Conservation (phyloP, 2,888 invertebrate species). For the Machimus atricapillus region DNA sequence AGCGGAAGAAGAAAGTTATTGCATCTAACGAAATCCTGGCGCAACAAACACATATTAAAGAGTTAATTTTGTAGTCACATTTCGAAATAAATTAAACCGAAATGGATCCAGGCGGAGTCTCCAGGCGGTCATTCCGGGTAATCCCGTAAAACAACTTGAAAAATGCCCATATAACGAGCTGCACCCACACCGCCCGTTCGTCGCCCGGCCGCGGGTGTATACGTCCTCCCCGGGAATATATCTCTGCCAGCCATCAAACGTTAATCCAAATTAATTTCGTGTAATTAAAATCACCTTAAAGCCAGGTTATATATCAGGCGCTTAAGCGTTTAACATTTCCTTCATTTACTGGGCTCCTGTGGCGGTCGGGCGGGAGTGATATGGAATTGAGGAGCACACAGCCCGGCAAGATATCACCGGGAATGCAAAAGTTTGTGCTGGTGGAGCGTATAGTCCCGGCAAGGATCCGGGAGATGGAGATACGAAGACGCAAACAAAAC, state of each 20-base stretch:
- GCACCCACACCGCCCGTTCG: background rate
- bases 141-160: slow-evolving; percentile 12
- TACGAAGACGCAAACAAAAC: slow-evolving; percentile 5
- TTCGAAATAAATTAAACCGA: background rate
- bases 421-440: slow-evolving; percentile 17
- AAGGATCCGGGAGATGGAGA: background rate
- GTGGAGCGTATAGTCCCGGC: background rate
- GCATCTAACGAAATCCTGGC: background rate
- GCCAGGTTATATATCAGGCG: slow-evolving; percentile 53
- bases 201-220: background rate
- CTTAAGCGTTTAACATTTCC: slow-evolving; percentile 47
- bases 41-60: background rate
- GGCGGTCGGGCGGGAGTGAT: slow-evolving; percentile 12
- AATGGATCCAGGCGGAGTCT: background rate
- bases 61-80: background rate
- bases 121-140: background rate
- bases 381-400: slow-evolving; percentile 9
- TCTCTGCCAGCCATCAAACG: slow-evolving; percentile 56
- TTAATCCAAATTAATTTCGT: slow-evolving; percentile 61
- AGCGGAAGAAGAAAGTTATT: background rate
- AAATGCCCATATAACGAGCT: background rate
- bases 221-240: slow-evolving; percentile 31
- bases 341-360: slow-evolving; percentile 28
- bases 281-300: slow-evolving; percentile 60
- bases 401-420: background rate